Evolutionary conservation across 2,888 invertebrate genomes (phyloP).

Genomic region (Euplexia lucipara): DNA sequence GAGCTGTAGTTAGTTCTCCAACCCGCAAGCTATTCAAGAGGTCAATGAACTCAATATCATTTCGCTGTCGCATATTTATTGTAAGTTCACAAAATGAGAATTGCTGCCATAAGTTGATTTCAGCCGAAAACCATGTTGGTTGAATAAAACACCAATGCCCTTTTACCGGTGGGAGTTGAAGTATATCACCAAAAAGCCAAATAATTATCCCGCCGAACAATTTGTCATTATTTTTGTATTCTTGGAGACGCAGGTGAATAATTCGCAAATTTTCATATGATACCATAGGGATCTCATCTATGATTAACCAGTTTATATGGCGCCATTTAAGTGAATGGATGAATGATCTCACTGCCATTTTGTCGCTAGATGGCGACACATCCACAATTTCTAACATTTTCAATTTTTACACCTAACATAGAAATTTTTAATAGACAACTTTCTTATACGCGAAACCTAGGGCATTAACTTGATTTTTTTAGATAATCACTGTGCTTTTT

Average conservation of each 20-base stretch:
- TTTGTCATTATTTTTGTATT: constrained; percentile 6
- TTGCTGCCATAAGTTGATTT: not conserved
- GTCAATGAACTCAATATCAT: not conserved
- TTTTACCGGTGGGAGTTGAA: constrained; percentile 1
- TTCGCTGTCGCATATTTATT: too few species aligned
- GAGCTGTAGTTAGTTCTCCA: not conserved
- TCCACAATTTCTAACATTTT: too few species aligned
- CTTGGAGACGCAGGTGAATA: not conserved
- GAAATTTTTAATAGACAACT: too few species aligned
- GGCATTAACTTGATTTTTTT: too few species aligned
- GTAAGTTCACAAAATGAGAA: constrained; percentile 3
- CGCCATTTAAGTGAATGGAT: too few species aligned
- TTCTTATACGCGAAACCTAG: too few species aligned
- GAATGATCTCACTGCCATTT: too few species aligned
- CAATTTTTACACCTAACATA: too few species aligned
- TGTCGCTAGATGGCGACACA: too few species aligned
- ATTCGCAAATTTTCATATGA: not conserved
- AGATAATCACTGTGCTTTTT: too few species aligned
- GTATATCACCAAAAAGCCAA: not conserved
- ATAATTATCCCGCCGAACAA: too few species aligned
- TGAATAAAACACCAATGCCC: not conserved
- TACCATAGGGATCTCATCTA: not conserved
- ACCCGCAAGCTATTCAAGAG: not conserved
- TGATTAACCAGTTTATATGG: not conserved
- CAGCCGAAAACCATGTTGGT: constrained; percentile 20